A percentile compares a stretch with the other conserved stretches of the same genome.
Conservation (phyloP, 1,140 invertebrate genomes). For the Temnothorax nylanderi region DNA sequence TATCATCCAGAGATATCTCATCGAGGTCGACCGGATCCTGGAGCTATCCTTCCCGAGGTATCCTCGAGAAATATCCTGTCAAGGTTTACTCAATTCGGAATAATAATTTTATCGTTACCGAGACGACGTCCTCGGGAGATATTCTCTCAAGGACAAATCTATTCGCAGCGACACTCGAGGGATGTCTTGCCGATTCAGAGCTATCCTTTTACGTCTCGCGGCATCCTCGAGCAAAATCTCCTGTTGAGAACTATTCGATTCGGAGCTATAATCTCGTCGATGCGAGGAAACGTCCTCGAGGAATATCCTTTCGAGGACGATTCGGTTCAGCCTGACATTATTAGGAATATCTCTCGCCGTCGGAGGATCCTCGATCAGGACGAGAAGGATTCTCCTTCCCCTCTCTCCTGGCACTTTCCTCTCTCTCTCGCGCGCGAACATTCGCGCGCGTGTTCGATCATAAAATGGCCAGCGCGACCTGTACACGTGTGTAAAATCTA, state of each 20-base stretch:
- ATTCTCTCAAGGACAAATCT: slow-evolving; percentile 16
- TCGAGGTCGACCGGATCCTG: not conserved
- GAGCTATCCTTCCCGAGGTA: not conserved
- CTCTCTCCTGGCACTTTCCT: slow-evolving; percentile 36
- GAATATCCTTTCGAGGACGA: not conserved
- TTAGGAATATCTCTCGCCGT: not conserved
- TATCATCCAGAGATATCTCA: slow-evolving; percentile 6
- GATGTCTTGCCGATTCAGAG: slow-evolving; percentile 5
- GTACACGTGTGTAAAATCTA: slow-evolving; percentile 63
- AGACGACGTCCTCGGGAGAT: not conserved
- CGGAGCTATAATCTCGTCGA: not conserved
- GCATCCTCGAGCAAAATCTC: not conserved
- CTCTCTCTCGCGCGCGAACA: not conserved
- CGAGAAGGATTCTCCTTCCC: not conserved
- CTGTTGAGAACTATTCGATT: slow-evolving; percentile 12
- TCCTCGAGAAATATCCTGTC: not conserved
- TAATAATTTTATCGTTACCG: not conserved
- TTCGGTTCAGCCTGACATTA: not conserved
- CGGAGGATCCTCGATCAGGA: slow-evolving; percentile 17
- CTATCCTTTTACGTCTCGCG: not conserved
- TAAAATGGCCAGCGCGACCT: slow-evolving; percentile 59
- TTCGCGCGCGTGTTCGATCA: slow-evolving; percentile 30
- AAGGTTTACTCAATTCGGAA: not conserved
- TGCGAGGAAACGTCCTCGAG: not conserved
- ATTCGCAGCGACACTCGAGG: not conserved